A percentile compares a stretch with the other conserved stretches of the same genome.
Conservation (phyloP, 1,140 invertebrate species). For the Cheumatopsyche charites region DNA sequence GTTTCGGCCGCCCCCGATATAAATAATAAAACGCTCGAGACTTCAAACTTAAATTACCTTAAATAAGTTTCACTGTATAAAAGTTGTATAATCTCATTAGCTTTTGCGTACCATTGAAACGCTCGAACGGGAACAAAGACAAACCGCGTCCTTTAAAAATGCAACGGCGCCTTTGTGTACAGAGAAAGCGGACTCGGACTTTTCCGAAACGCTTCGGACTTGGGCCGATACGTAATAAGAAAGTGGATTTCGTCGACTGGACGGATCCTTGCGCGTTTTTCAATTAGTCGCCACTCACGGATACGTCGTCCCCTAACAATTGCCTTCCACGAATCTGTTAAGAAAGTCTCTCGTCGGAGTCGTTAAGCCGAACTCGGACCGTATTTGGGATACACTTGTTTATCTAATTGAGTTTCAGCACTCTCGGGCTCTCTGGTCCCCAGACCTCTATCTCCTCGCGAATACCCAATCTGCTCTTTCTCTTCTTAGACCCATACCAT, state of each 20-base stretch:
- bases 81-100: constrained; percentile 47
- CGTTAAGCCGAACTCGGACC: constrained; percentile 47
- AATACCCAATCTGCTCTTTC: constrained; percentile 10
- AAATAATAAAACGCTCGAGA: constrained; percentile 46
- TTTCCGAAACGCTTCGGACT: too few relatives aligned
- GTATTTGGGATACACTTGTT: constrained; percentile 49
- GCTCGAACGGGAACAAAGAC: constrained; percentile 21
- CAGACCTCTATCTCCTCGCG: constrained; percentile 30
- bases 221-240: too few relatives aligned
- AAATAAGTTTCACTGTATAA: constrained; percentile 46
- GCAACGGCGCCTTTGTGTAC: constrained; percentile 1
- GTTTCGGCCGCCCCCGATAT: constrained; percentile 40
- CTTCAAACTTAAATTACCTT: constrained; percentile 46
- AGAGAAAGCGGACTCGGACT: background rate
- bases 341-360: constrained; percentile 39
- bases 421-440: constrained; percentile 20
- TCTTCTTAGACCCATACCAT: constrained; percentile 5
- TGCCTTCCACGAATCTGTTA: constrained; percentile 21
- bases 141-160: constrained; percentile 17
- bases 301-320: constrained; percentile 26
- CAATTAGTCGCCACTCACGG: constrained; percentile 33
- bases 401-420: constrained; percentile 49
- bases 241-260: too few relatives aligned
- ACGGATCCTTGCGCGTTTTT: constrained; percentile 26
- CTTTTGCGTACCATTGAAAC: constrained; percentile 36